Base-by-base conservation (phyloP, 2,888 invertebrate genomes). In the Oscheius sp. region DNA sequence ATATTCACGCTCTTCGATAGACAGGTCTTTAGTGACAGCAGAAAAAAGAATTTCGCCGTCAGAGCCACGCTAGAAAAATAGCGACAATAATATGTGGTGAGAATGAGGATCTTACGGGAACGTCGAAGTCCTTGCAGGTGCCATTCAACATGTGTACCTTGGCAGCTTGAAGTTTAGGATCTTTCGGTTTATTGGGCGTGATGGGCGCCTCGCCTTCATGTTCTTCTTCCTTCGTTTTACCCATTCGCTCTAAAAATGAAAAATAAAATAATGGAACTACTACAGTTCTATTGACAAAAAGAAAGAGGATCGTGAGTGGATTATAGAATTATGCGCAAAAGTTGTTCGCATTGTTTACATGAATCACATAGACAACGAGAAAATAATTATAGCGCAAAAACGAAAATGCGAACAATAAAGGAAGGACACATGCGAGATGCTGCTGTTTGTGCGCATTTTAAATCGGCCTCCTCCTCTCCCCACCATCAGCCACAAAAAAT, bases 1-100 rank as follows among this genome's bases (percentile, higher is more conserved):
- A 70, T 85, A 85, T 46, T 84, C 84, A 48, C 78, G 78, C 46
- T 85, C 85, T 33, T 80, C 79, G 52, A 85, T 78, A 10, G 76
- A 76, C 46, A 84, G 66, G 17, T 75, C 73, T 15, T 69, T 63
- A 29, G 78, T 73, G 50, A 84, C 82, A 57, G 75, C 65, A 25
- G 70, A 70, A 72, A 82, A 82, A 25, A 84, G 76, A 12, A 74
- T 70, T 17, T 82, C 81, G 52, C 82, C 84, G 17, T 82, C 75
- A 39, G 82, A 71, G 33, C 76, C 79, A 46, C 78, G 75, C 84
- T 84, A 73, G 8, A 81, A 76, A 53, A 53, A 33, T 15, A 10
- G 8, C 46, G 46, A 6, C n/a, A 29, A 20, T 2, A 2, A 5
- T 42, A 39, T 39, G 15, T 6, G 15, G 2, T 25, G 12, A n/a